phyloP scores from a whole-genome alignment of 2,797 vertebrate genomes.

The Schizopygopsis malacanthus region DNA sequence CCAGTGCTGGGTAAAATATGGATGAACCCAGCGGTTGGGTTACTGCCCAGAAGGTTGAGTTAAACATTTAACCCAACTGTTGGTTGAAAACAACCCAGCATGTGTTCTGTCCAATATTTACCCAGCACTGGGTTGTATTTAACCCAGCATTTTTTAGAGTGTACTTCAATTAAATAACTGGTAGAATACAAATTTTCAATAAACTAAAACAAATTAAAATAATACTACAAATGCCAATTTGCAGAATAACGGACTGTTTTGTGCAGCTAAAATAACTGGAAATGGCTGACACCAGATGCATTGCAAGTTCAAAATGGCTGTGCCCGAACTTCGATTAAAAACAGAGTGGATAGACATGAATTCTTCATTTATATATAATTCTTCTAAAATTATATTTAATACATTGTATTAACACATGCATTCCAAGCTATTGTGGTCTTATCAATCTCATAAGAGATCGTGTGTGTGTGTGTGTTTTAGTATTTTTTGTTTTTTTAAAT shows the following conservation, averaged over 20 bases:
- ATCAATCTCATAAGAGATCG: not conserved
- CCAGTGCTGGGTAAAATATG: no score
- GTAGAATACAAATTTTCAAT: not conserved
- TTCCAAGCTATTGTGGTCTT: not conserved
- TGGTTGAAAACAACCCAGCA: no score
- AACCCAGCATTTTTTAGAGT: no score
- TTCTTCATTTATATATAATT: not conserved
- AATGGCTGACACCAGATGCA: not conserved
- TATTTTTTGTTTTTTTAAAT: not conserved
- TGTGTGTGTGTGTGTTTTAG: no score
- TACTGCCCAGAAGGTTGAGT: no score
- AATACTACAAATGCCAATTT: not conserved
- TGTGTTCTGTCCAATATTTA: no score
- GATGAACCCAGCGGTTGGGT: no score
- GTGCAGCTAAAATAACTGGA: not conserved
- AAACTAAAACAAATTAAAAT: not conserved
- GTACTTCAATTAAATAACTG: not conserved
- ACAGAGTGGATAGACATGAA: not conserved
- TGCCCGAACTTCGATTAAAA: not conserved
- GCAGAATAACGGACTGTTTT: not conserved
- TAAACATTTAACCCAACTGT: no score
- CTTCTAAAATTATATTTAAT: not conserved
- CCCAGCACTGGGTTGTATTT: no score
- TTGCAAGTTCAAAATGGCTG: not conserved
- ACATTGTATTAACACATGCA: not conserved